Evolutionary conservation across 2,888 invertebrate species (phyloP).

Genomic region (Euproctis similis): DNA sequence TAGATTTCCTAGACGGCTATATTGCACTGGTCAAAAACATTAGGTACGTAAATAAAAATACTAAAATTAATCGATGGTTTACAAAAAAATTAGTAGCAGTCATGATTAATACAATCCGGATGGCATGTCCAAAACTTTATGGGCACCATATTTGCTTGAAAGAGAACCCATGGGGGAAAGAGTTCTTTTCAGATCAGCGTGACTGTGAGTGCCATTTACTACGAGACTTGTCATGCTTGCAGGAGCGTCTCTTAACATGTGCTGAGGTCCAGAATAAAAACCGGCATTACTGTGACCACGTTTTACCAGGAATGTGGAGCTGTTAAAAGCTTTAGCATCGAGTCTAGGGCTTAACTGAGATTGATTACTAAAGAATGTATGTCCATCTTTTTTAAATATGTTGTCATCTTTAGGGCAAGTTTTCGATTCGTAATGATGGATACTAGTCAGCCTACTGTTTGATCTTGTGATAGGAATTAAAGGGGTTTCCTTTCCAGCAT

Average conservation of each 20-base stretch:
- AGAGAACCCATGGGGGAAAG: constrained; percentile 52
- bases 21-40: constrained; percentile 66
- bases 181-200: constrained; percentile 61
- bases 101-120: constrained; percentile 80
- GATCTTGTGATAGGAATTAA: constrained; percentile 51
- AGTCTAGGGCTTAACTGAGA: constrained; percentile 47
- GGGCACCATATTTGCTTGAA: constrained; percentile 57
- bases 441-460: constrained; percentile 35
- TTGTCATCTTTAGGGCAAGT: constrained; percentile 45
- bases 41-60: constrained; percentile 56
- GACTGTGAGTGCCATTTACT: constrained; percentile 59
- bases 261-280: constrained; percentile 78
- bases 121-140: constrained; percentile 83
- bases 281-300: constrained; percentile 79
- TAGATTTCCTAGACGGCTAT: constrained; percentile 39
- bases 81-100: constrained; percentile 29
- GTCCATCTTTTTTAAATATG: constrained; percentile 40
- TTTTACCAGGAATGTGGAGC: constrained; percentile 77
- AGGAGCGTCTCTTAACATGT: constrained; percentile 62
- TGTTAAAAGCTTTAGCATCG: constrained; percentile 55
- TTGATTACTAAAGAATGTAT: constrained; percentile 53
- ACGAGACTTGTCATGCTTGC: constrained; percentile 68
- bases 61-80: constrained; percentile 73
- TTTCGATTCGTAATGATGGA: constrained; percentile 42
- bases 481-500: constrained; percentile 54